Conservation (phyloP, 2,797 vertebrate genomes). For the Apogon talboti region DNA sequence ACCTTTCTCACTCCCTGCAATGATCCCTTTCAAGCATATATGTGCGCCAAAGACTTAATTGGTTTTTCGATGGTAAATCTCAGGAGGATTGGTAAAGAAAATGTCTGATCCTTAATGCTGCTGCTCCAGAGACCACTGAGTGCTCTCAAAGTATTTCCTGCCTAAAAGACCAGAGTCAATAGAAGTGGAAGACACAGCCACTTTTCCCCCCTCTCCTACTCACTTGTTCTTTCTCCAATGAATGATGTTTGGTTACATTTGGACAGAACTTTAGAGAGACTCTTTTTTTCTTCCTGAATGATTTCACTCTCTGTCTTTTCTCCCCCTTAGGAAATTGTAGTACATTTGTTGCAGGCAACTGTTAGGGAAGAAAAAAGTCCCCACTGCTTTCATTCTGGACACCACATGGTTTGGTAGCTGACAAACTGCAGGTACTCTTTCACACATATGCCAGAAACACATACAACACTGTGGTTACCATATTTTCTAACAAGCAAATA, state of each 20-base stretch:
- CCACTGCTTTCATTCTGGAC: slow-evolving; percentile 33
- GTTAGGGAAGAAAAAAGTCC: slow-evolving; percentile 31
- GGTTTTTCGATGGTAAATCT: slow-evolving; percentile 80
- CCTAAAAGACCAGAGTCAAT: slow-evolving; percentile 36
- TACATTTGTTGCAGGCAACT: slow-evolving; percentile 29
- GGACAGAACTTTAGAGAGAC: not conserved
- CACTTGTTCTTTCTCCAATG: slow-evolving; percentile 26
- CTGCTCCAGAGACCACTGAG: slow-evolving; percentile 61
- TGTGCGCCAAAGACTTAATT: slow-evolving; percentile 68
- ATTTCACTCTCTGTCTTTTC: slow-evolving; percentile 29
- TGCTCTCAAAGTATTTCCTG: slow-evolving; percentile 54
- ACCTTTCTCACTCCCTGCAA: slow-evolving; percentile 68
- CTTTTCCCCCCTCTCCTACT: not conserved
- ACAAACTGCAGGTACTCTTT: slow-evolving; percentile 56
- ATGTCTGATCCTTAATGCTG: slow-evolving; percentile 50
- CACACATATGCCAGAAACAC: slow-evolving; percentile 39
- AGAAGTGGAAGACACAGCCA: slow-evolving; percentile 1
- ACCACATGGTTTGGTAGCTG: slow-evolving; percentile 36
- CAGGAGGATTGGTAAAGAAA: slow-evolving; percentile 54
- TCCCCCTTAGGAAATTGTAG: slow-evolving; percentile 38
- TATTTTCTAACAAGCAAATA: not conserved
- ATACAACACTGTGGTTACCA: slow-evolving; percentile 21
- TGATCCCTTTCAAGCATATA: slow-evolving; percentile 49
- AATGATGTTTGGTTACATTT: slow-evolving; percentile 17
- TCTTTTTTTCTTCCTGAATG: slow-evolving; percentile 22